Evolutionary conservation across 2,113 vertebrate genomes (phyloP), one percentile per base, ranked within the genome.

Genomic region (Perca flavescens): DNA sequence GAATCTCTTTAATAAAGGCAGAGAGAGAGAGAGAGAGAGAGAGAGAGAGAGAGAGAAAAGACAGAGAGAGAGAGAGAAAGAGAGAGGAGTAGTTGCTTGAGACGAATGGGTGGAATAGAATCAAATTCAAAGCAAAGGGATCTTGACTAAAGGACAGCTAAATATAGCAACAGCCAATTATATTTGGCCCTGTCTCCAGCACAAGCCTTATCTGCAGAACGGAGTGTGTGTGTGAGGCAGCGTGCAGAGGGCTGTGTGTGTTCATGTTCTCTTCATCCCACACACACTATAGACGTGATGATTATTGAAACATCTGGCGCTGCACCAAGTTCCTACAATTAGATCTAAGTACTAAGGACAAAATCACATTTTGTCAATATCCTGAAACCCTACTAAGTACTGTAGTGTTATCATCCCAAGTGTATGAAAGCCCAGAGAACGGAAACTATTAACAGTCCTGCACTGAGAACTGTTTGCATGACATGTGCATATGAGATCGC

Each of bases 151-250:
- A 69, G 40, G 54, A 54, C 49, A 76, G 54, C 84, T 84, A 85
- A 85, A 87, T 73, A 82, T 85, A 80, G 73, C 58, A 63, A 22
- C 46, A 28, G 71, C 79, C 66, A 84, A 84, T 85, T 82, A 84
- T 43, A 77, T 83, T 60, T 80, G 17, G 21, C 17, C 15, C 53
- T 46, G 58, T 81, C 63, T 22, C 19, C 22, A 19, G 12, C 31
- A 40, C 12, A 3, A 21, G 43, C 31, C 43, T 56, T 47, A 47
- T 76, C 49, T 77, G 52, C 22, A 74, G 43, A 74, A 58, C 21
- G 64, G 54, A 83, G 58, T 28, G 64, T 58, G 71, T 58, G 71
- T 5, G 25, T 68, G 63, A 56, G 40, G 61, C 31, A 19, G 68
- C 14, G 2, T 60, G 28, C 11, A 67, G 54, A 43, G n/a, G 25